Evolutionary conservation across 2,797 vertebrate genomes (phyloP), one percentile per base, ranked within the genome.

Genomic region (Siniperca scherzeri): DNA sequence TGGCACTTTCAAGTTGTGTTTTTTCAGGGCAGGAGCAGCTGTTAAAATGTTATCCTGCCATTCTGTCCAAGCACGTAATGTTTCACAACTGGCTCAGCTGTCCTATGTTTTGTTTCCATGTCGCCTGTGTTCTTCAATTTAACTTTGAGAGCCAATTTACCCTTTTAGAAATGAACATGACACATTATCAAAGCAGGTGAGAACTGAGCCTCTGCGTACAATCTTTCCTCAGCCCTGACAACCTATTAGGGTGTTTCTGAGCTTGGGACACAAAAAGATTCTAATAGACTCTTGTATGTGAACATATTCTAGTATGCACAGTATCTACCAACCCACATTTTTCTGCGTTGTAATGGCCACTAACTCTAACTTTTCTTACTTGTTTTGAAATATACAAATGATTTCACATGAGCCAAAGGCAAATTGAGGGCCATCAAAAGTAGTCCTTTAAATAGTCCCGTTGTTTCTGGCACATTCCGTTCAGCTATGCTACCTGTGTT

Each of bases 11-110:
- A 89, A 80, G 80, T 85, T 83, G 68, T 91, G 82, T 79, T 91
- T 83, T 86, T 77, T 82, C 82, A 88, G 80, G 88, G 84, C 78
- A 61, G 87, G 78, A 88, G 84, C 94, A 95, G 94, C 93, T 96
- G 95, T 94, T 91, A 88, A 95, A 95, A 95, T 94, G 93, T 95
- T 96, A 85, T 95, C 81, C 85, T 82, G 86, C 78, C 62, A 76
- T 88, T 90, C 66, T 85, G 82, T 87, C 74, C 76, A 27, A 89
- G 81, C 87, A 76, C 84, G 87, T 61, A 2, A 22, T 80, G 83
- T 91, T 92, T 90, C 82, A 77, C 82, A 83, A 89, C 79, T 59
- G 61, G 48, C 77, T 92, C 93, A 93, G 92, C 93, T 94, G 91
- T 86, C 74, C 78, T 30, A 36, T 70, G 78, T 91, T 91, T 83